A percentile compares a stretch with the other conserved stretches of the same genome.
These are phyloP conservation scores for Lutraria rhynchaena DNA, from an alignment of 1,140 invertebrate genomes.

Conservation along the genomic window DNA sequence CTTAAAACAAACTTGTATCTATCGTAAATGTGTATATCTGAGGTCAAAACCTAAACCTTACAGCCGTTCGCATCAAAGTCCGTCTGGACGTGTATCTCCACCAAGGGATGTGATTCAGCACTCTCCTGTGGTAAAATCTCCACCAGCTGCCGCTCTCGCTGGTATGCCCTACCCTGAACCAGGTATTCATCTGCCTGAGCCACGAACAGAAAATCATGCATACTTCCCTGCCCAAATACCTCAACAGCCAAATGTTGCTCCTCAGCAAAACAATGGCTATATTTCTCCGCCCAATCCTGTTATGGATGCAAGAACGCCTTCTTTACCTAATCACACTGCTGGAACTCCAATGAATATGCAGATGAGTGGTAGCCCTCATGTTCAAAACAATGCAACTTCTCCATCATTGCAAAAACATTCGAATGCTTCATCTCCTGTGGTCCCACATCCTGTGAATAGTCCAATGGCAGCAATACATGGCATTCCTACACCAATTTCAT, in stretches of 20 bases:
- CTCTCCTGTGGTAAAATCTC: conserved; percentile 34
- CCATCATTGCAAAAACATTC: conserved; percentile 26
- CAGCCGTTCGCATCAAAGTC: conserved; percentile 61
- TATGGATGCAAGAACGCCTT: conserved; percentile 21
- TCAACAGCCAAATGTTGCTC: conserved; percentile 32
- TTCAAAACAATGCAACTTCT: conserved; percentile 36
- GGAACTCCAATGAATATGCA: conserved; percentile 51
- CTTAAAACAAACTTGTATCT: conserved; percentile 79
- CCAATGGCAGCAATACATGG: conserved; percentile 35
- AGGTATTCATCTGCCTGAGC: conserved; percentile 40
- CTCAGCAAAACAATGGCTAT: conserved; percentile 51
- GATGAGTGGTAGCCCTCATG: conserved; percentile 47
- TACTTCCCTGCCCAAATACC: conserved; percentile 58
- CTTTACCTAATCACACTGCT: conserved; percentile 39
- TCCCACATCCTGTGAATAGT: conserved; percentile 51
- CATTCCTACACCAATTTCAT: conserved; percentile 47
- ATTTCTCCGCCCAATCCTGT: conserved; percentile 52
- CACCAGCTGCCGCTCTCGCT: conserved; percentile 14
- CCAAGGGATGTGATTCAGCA: conserved; percentile 17
- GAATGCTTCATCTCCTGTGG: conserved; percentile 37
- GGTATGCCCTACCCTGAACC: conserved; percentile 44
- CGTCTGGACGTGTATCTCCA: conserved; percentile 40
- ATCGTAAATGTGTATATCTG: conserved; percentile 79
- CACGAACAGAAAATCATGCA: conserved; percentile 25
- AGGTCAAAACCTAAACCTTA: conserved; percentile 75